These are phyloP conservation scores for Chaetodon auriga DNA, from an alignment of 2,113 vertebrate genomes.

Conservation along the genomic window DNA sequence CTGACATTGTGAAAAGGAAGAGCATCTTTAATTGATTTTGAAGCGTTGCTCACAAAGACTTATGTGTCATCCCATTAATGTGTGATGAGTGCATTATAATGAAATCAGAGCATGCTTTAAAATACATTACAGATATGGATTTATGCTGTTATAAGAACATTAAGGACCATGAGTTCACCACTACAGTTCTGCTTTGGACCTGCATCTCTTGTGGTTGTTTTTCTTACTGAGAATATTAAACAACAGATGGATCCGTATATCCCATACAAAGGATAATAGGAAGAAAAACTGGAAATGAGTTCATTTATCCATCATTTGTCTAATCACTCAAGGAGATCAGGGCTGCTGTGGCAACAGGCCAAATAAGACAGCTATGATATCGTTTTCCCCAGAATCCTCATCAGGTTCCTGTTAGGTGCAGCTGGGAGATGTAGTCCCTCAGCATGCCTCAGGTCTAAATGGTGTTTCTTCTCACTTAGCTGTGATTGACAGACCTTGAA, in stretches of 20 bases:
- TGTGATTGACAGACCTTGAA: constrained; percentile 6
- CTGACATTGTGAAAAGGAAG: constrained; percentile 30
- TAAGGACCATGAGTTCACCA: not conserved
- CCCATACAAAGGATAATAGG: not conserved
- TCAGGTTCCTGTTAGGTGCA: not conserved
- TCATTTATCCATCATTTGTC: not conserved
- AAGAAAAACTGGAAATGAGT: not conserved
- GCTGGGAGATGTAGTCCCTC: not conserved
- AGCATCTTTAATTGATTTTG: constrained; percentile 38
- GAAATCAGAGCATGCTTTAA: constrained; percentile 37
- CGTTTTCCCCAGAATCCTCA: not conserved
- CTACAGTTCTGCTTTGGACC: not conserved
- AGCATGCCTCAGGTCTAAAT: not conserved
- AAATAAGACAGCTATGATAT: not conserved
- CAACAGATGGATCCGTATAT: not conserved
- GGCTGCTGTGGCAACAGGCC: not conserved
- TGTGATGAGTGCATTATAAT: constrained; percentile 44
- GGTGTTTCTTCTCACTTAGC: not conserved
- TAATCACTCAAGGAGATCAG: not conserved
- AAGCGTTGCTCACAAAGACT: constrained; percentile 37
- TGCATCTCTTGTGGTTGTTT: not conserved
- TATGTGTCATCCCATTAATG: constrained; percentile 8
- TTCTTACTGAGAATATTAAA: not conserved
- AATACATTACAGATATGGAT: constrained; percentile 15
- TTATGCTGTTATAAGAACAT: constrained; percentile 16